Percentiles rank a stretch among this genome's conserved stretches.
Evolutionary conservation across 1,140 invertebrate species (phyloP).

Genomic region (Ditylenchus dipsaci): DNA sequence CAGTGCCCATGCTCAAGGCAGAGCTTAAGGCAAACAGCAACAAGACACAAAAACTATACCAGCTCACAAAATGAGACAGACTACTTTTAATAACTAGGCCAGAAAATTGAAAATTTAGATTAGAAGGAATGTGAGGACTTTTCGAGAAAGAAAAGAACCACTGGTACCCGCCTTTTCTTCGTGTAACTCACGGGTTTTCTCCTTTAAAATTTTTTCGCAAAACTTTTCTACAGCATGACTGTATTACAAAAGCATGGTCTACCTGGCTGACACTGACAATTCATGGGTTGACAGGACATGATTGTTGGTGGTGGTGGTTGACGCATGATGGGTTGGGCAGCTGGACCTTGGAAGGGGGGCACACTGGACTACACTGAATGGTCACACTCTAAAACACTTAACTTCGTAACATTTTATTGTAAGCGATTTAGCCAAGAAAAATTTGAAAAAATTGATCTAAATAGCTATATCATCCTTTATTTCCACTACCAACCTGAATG

Average conservation of each 20-base stretch:
- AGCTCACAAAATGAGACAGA: too few species aligned
- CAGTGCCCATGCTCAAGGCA: too few species aligned
- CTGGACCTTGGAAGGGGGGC: neutral
- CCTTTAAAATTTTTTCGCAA: too few species aligned
- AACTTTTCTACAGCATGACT: too few species aligned
- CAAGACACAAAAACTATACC: too few species aligned
- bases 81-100: too few species aligned
- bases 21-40: too few species aligned
- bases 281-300: conserved; percentile 15
- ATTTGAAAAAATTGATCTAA: neutral
- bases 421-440: neutral
- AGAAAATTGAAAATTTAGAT: too few species aligned
- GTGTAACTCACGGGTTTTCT: too few species aligned
- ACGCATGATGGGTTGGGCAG: neutral
- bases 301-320: neutral
- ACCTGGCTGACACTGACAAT: conserved; percentile 24
- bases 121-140: too few species aligned
- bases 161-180: too few species aligned
- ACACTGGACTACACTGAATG: conserved; percentile 23
- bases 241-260: conserved; percentile 23
- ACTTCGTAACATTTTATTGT: neutral
- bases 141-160: too few species aligned
- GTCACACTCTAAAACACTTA: conserved; percentile 14
- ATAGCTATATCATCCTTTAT: neutral
- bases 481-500: conserved; percentile 13